A percentile compares a stretch with the other conserved stretches of the same genome.
These are phyloP conservation scores for Glaucidium brasilianum DNA, from an alignment of 2,113 vertebrate genomes.

Conservation along the genomic window DNA sequence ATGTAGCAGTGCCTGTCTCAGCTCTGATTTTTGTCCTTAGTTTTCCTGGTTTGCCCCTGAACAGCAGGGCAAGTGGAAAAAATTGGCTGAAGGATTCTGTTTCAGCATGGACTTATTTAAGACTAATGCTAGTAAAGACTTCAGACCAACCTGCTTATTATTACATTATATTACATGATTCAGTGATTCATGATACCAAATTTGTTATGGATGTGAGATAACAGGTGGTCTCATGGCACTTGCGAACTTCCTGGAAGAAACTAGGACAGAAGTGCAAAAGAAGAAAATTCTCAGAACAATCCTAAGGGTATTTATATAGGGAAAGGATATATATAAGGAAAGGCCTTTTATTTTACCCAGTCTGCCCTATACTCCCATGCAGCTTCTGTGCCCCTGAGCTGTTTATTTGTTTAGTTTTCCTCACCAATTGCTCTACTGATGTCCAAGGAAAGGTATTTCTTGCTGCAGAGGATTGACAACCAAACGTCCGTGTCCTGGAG, in stretches of 20 bases:
- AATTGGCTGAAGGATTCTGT: constrained; percentile 25
- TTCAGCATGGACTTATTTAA: constrained; percentile 36
- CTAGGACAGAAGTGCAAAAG: neutral
- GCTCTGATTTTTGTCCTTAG: neutral
- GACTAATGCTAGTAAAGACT: neutral
- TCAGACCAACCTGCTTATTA: constrained; percentile 23
- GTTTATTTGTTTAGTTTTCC: neutral
- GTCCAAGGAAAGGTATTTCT: neutral
- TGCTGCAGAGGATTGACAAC: fast-evolving
- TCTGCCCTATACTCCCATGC: neutral
- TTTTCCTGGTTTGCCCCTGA: neutral
- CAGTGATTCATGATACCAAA: neutral
- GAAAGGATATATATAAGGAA: neutral
- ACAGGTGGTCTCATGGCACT: constrained; percentile 15
- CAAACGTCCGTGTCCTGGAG: fast-evolving
- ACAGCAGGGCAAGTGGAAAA: constrained; percentile 19
- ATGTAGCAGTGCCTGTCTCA: neutral
- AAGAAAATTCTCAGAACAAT: neutral
- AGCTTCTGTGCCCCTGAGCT: fast-evolving
- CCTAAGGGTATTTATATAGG: neutral
- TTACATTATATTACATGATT: constrained; percentile 6
- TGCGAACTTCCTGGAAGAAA: neutral
- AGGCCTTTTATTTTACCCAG: neutral
- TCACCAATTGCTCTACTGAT: fast-evolving
- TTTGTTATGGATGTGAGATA: neutral